Percentiles rank a stretch among this genome's conserved stretches.
phyloP scores from a whole-genome alignment of 2,888 invertebrate genomes.

The Nasonovia ribisnigri region DNA sequence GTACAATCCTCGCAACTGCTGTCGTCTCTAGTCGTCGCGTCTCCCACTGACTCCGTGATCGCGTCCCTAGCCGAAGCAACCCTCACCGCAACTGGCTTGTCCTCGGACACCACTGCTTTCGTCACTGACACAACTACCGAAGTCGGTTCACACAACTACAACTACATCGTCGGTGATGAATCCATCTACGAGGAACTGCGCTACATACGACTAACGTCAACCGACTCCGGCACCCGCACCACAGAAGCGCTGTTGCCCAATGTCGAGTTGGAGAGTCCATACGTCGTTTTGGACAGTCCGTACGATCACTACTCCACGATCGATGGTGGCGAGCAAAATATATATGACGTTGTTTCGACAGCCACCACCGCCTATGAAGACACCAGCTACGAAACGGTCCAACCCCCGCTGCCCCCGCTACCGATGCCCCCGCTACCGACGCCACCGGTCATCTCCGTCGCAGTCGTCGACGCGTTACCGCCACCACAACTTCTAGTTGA shows the following conservation, averaged over 20 bases:
- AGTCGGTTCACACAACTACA: neutral
- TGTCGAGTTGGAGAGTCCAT: neutral
- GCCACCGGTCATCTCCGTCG: neutral
- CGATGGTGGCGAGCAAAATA: slow-evolving; percentile 37
- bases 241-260: slow-evolving; percentile 7
- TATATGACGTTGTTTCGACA: slow-evolving; percentile 34
- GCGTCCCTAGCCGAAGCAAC: neutral
- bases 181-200: slow-evolving; percentile 55
- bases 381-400: slow-evolving; percentile 41
- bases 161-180: neutral
- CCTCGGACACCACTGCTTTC: neutral
- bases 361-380: slow-evolving; percentile 22
- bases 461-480: neutral
- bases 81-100: neutral
- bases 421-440: neutral
- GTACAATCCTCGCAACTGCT: neutral
- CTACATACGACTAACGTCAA: neutral
- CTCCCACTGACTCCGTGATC: neutral
- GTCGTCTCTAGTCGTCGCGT: neutral
- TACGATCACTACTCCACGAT: slow-evolving; percentile 52
- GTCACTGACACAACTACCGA: neutral
- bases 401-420: neutral
- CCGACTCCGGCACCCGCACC: neutral
- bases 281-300: neutral
- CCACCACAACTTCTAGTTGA: neutral